Evolutionary conservation across 2,113 vertebrate genomes (phyloP).

Genomic region (Hepsetus odoe): DNA sequence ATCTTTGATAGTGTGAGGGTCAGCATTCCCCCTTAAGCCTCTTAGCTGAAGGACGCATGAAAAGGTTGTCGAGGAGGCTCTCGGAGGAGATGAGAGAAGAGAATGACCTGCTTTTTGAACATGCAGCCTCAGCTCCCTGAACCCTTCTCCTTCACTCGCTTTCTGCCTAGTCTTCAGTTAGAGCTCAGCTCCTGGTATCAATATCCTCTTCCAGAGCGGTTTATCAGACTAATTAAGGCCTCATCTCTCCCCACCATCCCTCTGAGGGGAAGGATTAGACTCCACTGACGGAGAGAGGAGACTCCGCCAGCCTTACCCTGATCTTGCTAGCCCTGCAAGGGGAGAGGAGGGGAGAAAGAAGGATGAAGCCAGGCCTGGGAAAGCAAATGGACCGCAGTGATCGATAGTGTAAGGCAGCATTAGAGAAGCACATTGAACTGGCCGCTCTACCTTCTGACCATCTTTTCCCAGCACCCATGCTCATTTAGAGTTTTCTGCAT

Average conservation of each 20-base stretch:
- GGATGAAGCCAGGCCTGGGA: slow-evolving; percentile 17
- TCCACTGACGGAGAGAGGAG: slow-evolving; percentile 51
- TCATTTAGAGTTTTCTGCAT: background rate
- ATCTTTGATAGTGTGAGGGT: slow-evolving; percentile 68
- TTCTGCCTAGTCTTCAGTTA: slow-evolving; percentile 63
- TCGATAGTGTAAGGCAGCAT: slow-evolving; percentile 26
- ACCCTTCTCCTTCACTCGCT: slow-evolving; percentile 25
- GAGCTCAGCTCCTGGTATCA: slow-evolving; percentile 60
- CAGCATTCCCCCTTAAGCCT: slow-evolving; percentile 71
- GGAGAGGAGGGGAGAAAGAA: slow-evolving; percentile 20
- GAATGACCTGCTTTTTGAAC: slow-evolving; percentile 24
- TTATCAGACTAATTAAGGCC: slow-evolving; percentile 78
- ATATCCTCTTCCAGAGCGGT: slow-evolving; percentile 68
- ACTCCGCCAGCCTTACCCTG: slow-evolving; percentile 51
- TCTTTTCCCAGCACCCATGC: background rate
- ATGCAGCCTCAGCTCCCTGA: slow-evolving; percentile 38
- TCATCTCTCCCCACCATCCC: slow-evolving; percentile 73
- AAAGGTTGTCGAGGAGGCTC: slow-evolving; percentile 37
- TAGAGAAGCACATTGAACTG: background rate
- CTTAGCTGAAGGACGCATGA: slow-evolving; percentile 72
- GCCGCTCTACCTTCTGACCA: background rate
- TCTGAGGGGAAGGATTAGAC: slow-evolving; percentile 73
- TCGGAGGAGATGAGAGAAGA: slow-evolving; percentile 19
- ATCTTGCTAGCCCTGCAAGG: slow-evolving; percentile 28
- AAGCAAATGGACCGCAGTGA: slow-evolving; percentile 28